Percentiles rank a stretch among this genome's conserved stretches.
Conservation (phyloP, 2,113 vertebrate genomes). For the Myiopsitta monachus region DNA sequence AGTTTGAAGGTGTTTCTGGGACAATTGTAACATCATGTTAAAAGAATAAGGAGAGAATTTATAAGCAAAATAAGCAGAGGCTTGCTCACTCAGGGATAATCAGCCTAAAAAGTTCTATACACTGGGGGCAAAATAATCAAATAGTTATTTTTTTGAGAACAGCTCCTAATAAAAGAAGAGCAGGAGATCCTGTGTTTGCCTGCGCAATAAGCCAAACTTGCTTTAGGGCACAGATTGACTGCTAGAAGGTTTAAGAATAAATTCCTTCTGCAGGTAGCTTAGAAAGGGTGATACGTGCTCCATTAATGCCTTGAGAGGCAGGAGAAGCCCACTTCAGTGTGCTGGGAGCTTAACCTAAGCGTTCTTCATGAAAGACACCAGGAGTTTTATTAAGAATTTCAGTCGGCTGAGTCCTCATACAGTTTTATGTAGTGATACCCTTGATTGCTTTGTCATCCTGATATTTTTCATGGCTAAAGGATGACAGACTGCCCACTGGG, state of each 20-base stretch:
- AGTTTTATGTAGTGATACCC: background rate
- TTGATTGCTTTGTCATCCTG: constrained; percentile 42
- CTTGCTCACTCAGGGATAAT: background rate
- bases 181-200: background rate
- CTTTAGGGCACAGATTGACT: background rate
- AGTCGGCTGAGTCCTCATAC: background rate
- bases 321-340: background rate
- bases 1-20: background rate
- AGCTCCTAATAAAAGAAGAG: background rate
- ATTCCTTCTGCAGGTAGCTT: background rate
- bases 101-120: background rate
- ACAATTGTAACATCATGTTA: background rate
- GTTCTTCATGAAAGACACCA: background rate
- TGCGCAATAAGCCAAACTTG: background rate
- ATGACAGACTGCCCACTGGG: background rate
- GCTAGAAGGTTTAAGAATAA: background rate
- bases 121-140: background rate
- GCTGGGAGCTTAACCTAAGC: background rate
- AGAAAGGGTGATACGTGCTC: background rate
- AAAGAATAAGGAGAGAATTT: background rate
- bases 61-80: background rate
- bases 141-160: background rate
- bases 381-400: constrained; percentile 9
- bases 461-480: background rate
- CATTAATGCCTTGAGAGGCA: background rate